These are phyloP conservation scores for Cynopterus sphinx DNA, from an alignment of 2,797 vertebrate genomes.

Conservation along the genomic window DNA sequence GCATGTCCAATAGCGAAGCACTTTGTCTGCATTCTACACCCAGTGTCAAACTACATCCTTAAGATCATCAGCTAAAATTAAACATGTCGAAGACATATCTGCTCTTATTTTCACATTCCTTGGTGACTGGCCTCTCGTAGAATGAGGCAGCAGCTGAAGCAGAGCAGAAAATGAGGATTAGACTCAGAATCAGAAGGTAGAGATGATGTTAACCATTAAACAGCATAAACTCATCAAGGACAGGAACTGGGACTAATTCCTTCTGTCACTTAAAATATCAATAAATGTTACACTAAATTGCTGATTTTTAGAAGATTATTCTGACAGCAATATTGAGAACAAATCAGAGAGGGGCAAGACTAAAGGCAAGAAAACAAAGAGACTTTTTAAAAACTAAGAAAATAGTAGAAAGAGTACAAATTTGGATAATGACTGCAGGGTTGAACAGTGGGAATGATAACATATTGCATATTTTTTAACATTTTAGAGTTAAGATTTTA, in stretches of 20 bases:
- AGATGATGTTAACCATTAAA: not conserved
- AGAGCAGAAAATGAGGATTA: not conserved
- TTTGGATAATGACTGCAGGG: not conserved
- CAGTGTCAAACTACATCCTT: constrained; percentile 41
- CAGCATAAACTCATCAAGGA: not conserved
- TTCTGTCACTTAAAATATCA: constrained; percentile 16
- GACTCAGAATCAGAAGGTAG: constrained; percentile 3
- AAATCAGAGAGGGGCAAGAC: not conserved
- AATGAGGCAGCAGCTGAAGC: not conserved
- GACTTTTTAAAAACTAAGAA: not conserved
- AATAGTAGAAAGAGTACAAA: not conserved
- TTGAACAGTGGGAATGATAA: not conserved
- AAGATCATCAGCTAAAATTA: constrained; percentile 64
- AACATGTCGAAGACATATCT: not conserved
- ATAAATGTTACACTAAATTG: not conserved
- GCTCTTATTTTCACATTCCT: not conserved
- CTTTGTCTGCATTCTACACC: not conserved
- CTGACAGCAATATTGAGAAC: not conserved
- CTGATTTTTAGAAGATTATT: not conserved
- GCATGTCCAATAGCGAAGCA: not conserved
- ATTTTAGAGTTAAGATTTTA: constrained; percentile 54
- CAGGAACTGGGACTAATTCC: not conserved
- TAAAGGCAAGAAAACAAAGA: not conserved
- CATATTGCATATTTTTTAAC: not conserved
- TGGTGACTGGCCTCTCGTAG: not conserved